These are phyloP conservation scores for Argyra leucocephala DNA, from an alignment of 2,888 invertebrate genomes.

Conservation along the genomic window DNA sequence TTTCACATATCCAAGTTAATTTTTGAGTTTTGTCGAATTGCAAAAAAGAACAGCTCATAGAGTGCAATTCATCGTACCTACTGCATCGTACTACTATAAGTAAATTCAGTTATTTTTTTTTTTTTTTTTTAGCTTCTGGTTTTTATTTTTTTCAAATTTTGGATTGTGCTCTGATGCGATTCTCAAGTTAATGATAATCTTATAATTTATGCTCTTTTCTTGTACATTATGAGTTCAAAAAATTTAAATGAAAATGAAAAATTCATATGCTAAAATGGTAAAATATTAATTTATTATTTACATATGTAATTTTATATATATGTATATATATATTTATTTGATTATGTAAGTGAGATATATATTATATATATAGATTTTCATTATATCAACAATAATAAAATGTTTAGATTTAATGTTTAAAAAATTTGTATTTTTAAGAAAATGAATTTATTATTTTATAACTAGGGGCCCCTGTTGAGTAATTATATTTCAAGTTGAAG, in stretches of 20 bases:
- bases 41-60: too few relatives aligned
- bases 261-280: background rate
- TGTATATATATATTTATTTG: background rate
- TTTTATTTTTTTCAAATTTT: background rate
- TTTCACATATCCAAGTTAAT: background rate
- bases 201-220: constrained; percentile 1
- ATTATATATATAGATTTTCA: background rate
- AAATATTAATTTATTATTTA: background rate
- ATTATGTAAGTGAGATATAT: too few relatives aligned
- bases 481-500: too few relatives aligned
- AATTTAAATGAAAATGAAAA: constrained; percentile 1
- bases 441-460: too few relatives aligned
- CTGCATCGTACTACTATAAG: too few relatives aligned
- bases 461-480: too few relatives aligned
- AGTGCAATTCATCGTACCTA: too few relatives aligned
- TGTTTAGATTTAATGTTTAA: too few relatives aligned
- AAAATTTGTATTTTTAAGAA: too few relatives aligned
- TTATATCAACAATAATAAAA: background rate
- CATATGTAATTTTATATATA: background rate
- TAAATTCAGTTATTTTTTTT: too few relatives aligned
- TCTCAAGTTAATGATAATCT: background rate
- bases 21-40: background rate
- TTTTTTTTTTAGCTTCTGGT: background rate
- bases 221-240: background rate
- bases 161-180: background rate